Conservation (phyloP, 2,113 vertebrate genomes). For the Centropus unirufus region DNA sequence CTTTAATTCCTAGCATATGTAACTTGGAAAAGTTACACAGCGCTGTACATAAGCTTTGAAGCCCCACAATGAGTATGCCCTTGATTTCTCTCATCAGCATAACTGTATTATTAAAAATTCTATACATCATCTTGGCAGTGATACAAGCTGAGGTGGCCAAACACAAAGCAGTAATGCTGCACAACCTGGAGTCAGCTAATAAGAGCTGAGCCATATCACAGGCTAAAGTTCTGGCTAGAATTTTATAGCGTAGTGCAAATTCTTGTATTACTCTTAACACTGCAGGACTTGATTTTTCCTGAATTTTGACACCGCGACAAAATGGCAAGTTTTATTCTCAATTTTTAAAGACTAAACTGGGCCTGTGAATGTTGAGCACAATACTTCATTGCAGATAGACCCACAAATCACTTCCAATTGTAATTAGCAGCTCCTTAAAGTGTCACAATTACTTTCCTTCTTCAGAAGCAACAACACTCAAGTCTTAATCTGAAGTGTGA, state of each 20-base stretch:
- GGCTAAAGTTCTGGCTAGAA: not conserved
- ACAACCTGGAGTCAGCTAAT: not conserved
- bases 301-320: not conserved
- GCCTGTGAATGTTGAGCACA: not conserved
- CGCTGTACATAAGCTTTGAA: not conserved
- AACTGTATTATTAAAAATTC: not conserved
- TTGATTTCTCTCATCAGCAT: not conserved
- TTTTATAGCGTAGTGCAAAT: not conserved
- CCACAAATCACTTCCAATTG: not conserved
- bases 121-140: not conserved
- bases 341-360: not conserved
- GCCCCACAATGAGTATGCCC: not conserved
- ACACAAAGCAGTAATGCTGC: not conserved
- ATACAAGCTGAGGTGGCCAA: not conserved
- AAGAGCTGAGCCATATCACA: not conserved
- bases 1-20: not conserved
- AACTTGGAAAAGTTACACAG: not conserved
- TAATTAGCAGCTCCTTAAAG: not conserved
- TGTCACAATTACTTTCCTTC: not conserved
- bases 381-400: not conserved
- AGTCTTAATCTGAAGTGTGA: not conserved
- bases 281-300: not conserved
- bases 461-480: not conserved
- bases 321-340: not conserved
- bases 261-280: not conserved